A percentile compares a stretch with the other conserved stretches of the same genome.
phyloP scores from a whole-genome alignment of 2,113 vertebrate species.

The Acrocephalus kingi region DNA sequence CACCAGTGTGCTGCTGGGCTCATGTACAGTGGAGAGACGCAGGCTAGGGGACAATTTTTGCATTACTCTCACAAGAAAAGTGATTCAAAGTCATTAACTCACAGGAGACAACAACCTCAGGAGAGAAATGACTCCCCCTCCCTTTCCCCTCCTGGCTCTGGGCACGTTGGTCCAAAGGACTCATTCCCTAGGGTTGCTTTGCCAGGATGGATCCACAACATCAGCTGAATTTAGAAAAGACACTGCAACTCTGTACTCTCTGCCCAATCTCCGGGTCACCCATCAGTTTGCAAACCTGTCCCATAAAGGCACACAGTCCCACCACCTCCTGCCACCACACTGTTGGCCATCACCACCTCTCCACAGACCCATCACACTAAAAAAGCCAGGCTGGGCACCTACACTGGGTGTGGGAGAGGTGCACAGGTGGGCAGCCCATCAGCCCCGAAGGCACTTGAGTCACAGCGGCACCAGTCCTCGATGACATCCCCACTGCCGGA shows the following conservation, averaged over 20 bases:
- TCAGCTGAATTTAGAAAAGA: not conserved
- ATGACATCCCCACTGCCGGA: constrained; percentile 95
- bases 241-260: not conserved
- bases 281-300: not conserved
- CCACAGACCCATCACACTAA: not conserved
- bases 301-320: not conserved
- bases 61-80: not conserved
- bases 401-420: constrained; percentile 91
- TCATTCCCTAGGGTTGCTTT: not conserved
- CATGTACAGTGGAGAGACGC: constrained; percentile 86
- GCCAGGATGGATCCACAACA: not conserved
- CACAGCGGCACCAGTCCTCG: constrained; percentile 97
- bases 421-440: constrained; percentile 95
- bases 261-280: not conserved
- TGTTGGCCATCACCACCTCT: rapidly evolving
- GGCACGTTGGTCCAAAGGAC: not conserved
- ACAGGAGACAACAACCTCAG: not conserved
- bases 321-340: not conserved
- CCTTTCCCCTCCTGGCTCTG: not conserved
- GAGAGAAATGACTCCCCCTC: not conserved
- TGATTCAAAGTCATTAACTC: not conserved
- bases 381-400: constrained; percentile 14
- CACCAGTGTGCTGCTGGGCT: constrained; percentile 95
- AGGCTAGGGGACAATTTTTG: constrained; percentile 73
- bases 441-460: constrained; percentile 90